A percentile compares a stretch with the other conserved stretches of the same genome.
phyloP scores from a whole-genome alignment of 1,140 invertebrate genomes.

The Drosophila orena region DNA sequence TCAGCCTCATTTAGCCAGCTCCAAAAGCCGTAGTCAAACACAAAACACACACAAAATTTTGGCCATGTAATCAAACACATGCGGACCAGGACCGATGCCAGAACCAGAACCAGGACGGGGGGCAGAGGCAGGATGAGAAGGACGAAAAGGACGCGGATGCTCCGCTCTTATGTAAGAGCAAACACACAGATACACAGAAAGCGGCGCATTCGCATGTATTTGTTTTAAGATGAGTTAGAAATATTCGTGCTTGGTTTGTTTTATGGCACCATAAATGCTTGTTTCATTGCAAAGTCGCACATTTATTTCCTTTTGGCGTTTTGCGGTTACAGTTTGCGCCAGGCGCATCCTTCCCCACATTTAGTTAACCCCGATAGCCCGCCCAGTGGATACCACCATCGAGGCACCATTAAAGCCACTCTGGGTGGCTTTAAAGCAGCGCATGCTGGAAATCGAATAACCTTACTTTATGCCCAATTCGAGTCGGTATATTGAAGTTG shows the following conservation, averaged over 20 bases:
- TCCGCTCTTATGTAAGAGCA: constrained; percentile 24
- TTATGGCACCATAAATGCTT: constrained; percentile 81
- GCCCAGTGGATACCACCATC: not conserved
- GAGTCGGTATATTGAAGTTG: constrained; percentile 51
- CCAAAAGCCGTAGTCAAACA: constrained; percentile 35
- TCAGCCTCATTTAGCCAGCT: constrained; percentile 9
- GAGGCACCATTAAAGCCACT: constrained; percentile 52
- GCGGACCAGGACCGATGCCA: not conserved
- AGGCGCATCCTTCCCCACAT: constrained; percentile 14
- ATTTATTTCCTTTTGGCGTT: constrained; percentile 78
- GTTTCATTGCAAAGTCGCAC: constrained; percentile 82
- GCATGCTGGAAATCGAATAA: constrained; percentile 64
- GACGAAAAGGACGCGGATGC: constrained; percentile 10
- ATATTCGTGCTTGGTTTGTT: constrained; percentile 79
- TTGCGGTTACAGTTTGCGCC: constrained; percentile 70
- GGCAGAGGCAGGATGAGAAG: not conserved
- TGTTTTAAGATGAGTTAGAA: constrained; percentile 79
- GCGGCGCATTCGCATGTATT: constrained; percentile 24
- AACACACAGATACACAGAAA: constrained; percentile 1
- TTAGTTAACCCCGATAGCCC: not conserved
- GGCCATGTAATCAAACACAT: constrained; percentile 60
- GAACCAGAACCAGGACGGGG: not conserved
- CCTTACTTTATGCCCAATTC: constrained; percentile 50
- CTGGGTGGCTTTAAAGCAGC: constrained; percentile 60
- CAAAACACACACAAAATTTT: constrained; percentile 39